These are phyloP conservation scores for Suillia variegata DNA, from an alignment of 2,888 invertebrate species.

Conservation along the genomic window DNA sequence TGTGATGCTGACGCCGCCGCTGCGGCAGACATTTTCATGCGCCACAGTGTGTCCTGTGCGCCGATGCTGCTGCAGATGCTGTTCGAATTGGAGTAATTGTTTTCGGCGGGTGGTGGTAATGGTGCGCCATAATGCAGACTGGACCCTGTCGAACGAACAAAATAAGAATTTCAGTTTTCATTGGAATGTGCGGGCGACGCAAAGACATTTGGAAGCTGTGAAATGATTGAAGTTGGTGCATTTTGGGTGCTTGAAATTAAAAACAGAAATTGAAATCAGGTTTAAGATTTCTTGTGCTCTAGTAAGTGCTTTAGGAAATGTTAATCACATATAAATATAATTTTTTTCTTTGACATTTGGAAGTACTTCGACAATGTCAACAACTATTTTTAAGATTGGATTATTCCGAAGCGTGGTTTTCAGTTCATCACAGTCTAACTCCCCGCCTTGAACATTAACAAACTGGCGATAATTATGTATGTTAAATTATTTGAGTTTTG, in stretches of 20 bases:
- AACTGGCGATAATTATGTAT: too few relatives aligned
- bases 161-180: conserved; percentile 15
- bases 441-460: too few relatives aligned
- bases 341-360: too few relatives aligned
- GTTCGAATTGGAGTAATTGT: conserved; percentile 51
- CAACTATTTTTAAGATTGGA: too few relatives aligned
- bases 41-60: conserved; percentile 52
- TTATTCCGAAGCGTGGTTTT: too few relatives aligned
- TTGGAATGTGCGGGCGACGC: background rate
- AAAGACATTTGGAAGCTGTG: conserved; percentile 4
- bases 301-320: too few relatives aligned
- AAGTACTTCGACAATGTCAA: too few relatives aligned
- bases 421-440: too few relatives aligned
- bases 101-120: conserved; percentile 41
- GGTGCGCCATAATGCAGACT: conserved; percentile 33
- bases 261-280: background rate
- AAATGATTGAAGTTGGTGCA: background rate
- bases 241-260: conserved; percentile 5
- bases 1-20: conserved; percentile 36
- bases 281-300: background rate
- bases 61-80: conserved; percentile 38
- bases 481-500: too few relatives aligned
- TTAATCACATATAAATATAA: too few relatives aligned
- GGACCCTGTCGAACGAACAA: conserved; percentile 45
- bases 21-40: conserved; percentile 46